Percentiles rank a stretch among this genome's conserved stretches.
phyloP scores from a whole-genome alignment of 2,113 vertebrate genomes.

The Nesoenas mayeri region DNA sequence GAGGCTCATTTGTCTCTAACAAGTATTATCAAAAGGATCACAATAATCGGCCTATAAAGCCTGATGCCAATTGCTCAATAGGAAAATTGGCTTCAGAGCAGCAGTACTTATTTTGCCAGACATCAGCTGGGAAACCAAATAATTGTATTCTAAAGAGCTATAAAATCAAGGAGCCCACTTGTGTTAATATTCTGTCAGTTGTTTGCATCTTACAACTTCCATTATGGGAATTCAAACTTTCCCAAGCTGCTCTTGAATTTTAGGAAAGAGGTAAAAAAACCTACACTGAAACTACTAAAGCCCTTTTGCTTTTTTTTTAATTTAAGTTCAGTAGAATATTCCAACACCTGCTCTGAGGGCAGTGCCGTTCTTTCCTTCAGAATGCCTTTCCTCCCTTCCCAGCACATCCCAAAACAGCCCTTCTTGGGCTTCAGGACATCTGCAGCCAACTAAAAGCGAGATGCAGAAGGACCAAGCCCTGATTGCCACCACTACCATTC shows the following conservation, averaged over 20 bases:
- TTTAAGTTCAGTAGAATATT: not conserved
- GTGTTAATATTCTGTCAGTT: not conserved
- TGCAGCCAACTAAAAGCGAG: not conserved
- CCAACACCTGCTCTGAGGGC: not conserved
- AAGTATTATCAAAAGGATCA: not conserved
- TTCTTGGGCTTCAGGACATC: not conserved
- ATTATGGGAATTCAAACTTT: not conserved
- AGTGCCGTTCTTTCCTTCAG: not conserved
- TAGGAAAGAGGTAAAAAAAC: not conserved
- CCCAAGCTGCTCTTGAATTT: not conserved
- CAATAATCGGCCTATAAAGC: constrained; percentile 9
- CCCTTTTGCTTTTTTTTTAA: not conserved
- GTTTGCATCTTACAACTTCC: not conserved
- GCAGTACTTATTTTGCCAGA: constrained; percentile 11
- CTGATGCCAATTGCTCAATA: not conserved
- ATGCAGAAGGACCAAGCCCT: fast-evolving
- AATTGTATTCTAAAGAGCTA: not conserved
- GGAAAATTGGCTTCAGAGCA: constrained; percentile 34
- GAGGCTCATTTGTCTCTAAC: not conserved
- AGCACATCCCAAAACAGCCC: not conserved
- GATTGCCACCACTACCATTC: not conserved
- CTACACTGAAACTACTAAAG: not conserved
- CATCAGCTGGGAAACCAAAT: constrained; percentile 32
- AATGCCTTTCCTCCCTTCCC: not conserved
- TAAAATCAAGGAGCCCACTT: not conserved